Conservation (phyloP, 2,113 vertebrate genomes). For the Sinocyclocheilus grahami region DNA sequence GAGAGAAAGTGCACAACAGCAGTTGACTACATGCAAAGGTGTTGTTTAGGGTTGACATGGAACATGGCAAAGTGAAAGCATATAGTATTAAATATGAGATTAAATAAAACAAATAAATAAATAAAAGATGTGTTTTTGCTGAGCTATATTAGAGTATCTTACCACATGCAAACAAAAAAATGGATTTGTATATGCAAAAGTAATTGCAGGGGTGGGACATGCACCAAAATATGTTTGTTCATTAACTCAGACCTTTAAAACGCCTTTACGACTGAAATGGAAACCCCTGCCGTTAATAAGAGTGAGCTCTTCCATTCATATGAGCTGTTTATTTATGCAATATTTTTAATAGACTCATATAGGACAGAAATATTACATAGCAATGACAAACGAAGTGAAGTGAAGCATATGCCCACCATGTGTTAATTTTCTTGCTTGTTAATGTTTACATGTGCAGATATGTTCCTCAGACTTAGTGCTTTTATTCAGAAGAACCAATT, state of each 20-base stretch:
- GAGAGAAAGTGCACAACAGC: conserved; percentile 14
- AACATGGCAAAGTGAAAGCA: too few relatives aligned
- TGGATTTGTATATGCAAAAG: too few relatives aligned
- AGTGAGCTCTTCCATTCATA: background rate
- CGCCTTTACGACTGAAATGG: background rate
- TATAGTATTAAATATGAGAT: too few relatives aligned
- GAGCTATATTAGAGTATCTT: background rate
- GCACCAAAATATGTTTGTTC: background rate
- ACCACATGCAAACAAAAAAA: background rate
- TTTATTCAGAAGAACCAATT: background rate
- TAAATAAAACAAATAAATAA: too few relatives aligned
- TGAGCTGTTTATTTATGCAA: background rate
- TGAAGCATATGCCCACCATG: background rate
- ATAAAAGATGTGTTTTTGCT: too few relatives aligned
- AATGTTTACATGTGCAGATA: background rate
- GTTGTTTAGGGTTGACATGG: background rate
- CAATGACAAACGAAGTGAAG: background rate
- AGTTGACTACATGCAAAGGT: background rate
- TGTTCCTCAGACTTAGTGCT: background rate
- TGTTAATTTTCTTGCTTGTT: background rate
- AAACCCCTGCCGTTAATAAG: background rate
- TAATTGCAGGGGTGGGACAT: background rate
- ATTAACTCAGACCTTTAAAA: background rate
- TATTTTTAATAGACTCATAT: background rate
- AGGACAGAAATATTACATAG: background rate